Percentiles rank a stretch among this genome's conserved stretches.
These are phyloP conservation scores for Galeruca laticollis DNA, from an alignment of 2,888 invertebrate genomes.

Conservation along the genomic window DNA sequence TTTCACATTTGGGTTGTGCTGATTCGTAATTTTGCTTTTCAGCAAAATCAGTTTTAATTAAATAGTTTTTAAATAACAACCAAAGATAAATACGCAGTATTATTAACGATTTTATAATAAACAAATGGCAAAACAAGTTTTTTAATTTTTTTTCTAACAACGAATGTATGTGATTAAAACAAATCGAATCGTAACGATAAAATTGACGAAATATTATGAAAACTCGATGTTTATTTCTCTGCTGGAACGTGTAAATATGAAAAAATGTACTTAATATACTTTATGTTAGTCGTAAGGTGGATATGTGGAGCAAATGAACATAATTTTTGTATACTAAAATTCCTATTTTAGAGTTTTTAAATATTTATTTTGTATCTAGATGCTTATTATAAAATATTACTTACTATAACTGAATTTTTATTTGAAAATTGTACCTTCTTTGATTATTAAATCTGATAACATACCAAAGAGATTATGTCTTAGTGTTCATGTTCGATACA, in stretches of 20 bases:
- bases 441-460: too few species aligned
- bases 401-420: not conserved
- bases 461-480: too few species aligned
- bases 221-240: not conserved
- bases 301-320: conserved; percentile 8
- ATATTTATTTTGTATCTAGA: conserved; percentile 4
- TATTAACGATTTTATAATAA: not conserved
- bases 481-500: too few species aligned
- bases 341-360: conserved; percentile 1
- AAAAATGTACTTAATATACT: conserved; percentile 4
- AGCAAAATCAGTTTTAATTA: too few species aligned
- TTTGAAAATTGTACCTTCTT: not conserved
- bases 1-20: too few species aligned
- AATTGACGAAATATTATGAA: too few species aligned
- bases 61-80: too few species aligned
- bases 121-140: not conserved
- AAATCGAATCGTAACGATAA: too few species aligned
- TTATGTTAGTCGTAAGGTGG: not conserved
- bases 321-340: not conserved
- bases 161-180: too few species aligned
- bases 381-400: not conserved
- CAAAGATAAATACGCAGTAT: conserved; percentile 5
- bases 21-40: too few species aligned
- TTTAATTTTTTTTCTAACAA: too few species aligned
- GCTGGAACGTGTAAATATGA: not conserved